These are phyloP conservation scores for Heteronetta atricapilla DNA, from an alignment of 2,113 vertebrate genomes.

Conservation along the genomic window DNA sequence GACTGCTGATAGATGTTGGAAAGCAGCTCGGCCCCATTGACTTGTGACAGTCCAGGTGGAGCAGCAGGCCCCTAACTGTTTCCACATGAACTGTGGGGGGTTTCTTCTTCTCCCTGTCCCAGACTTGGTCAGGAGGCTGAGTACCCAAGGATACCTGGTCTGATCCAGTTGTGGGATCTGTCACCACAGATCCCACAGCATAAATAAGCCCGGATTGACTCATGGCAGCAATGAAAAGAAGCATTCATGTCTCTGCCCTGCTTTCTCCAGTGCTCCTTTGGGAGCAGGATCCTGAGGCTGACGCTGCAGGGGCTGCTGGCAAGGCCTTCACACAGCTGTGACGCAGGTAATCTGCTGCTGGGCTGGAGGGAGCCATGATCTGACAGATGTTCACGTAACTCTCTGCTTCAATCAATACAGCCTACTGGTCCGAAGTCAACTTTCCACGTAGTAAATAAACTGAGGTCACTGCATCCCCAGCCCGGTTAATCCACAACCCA, in stretches of 20 bases:
- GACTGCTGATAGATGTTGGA: no score
- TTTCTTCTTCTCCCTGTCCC: no score
- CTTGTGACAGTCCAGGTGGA: no score
- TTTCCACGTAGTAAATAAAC: not conserved
- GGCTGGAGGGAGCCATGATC: not conserved
- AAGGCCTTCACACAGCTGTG: not conserved
- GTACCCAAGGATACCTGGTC: no score
- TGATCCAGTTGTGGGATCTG: no score
- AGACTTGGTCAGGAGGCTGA: no score
- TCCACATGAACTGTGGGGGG: no score
- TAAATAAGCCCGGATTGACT: not conserved
- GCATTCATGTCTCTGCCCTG: not conserved
- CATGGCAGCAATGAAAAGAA: not conserved
- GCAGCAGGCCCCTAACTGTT: no score
- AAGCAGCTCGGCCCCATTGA: no score
- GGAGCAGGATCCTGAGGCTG: not conserved
- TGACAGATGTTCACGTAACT: constrained; percentile 19
- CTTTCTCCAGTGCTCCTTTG: not conserved
- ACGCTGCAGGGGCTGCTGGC: not conserved
- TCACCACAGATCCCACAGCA: not conserved
- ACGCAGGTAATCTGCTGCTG: not conserved
- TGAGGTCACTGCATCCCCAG: not conserved
- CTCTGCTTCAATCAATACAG: constrained; percentile 1
- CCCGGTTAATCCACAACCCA: constrained; percentile 18
- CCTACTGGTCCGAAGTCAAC: not conserved